Conservation (phyloP, 2,888 invertebrate genomes). For the Heteropelma amictum region DNA sequence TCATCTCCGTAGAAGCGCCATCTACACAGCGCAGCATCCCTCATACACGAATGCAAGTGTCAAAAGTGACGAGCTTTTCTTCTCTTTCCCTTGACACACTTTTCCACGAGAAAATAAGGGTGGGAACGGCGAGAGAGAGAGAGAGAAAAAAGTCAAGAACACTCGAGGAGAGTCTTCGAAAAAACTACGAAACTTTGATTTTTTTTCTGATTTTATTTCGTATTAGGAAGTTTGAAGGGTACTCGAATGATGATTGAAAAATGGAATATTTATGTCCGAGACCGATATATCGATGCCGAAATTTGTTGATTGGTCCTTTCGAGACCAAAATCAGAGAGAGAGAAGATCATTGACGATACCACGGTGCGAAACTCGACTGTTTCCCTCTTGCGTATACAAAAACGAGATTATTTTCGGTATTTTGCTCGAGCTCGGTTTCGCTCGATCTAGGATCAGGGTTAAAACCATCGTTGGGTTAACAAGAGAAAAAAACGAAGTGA, state of each 20-base stretch:
- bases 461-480: not conserved
- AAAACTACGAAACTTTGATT: not conserved
- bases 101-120: too few relatives aligned
- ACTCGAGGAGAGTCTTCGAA: too few relatives aligned
- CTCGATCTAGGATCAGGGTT: constrained; percentile 39
- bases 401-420: constrained; percentile 33
- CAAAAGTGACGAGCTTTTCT: constrained; percentile 66
- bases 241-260: too few relatives aligned
- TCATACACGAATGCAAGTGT: constrained; percentile 60
- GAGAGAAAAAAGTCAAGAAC: constrained; percentile 12
- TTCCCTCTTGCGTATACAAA: not conserved
- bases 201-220: constrained; percentile 6
- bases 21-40: too few relatives aligned
- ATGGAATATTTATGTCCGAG: too few relatives aligned
- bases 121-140: not conserved
- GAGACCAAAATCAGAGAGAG: too few relatives aligned
- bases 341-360: too few relatives aligned
- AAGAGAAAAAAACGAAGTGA: not conserved
- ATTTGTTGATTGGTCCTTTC: too few relatives aligned
- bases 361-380: too few relatives aligned
- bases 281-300: too few relatives aligned
- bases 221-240: too few relatives aligned
- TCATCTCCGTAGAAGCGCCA: too few relatives aligned
- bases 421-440: constrained; percentile 34
- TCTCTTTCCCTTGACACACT: not conserved